Evolutionary conservation across 2,888 invertebrate species (phyloP), one percentile per base, ranked within the genome.

Genomic region (Mythimna vitellina): DNA sequence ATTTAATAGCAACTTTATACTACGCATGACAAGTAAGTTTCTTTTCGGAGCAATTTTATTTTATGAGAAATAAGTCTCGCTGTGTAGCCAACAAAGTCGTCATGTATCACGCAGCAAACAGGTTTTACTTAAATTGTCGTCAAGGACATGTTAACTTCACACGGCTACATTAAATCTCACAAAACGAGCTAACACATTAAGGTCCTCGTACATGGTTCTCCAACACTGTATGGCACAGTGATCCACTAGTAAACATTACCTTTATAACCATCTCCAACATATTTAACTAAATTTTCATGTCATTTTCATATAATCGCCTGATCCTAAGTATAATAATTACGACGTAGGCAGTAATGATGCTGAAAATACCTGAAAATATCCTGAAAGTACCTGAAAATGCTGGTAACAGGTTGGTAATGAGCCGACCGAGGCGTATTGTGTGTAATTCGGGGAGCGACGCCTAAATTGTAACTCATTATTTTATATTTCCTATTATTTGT

Each of bases 401-500:
- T 65, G 79, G 82, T 71, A 78, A 81, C 72, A 81, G 71, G 81
- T 46, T 71, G 76, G 49, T 65, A 81, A 81, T 81, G 81, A 73
- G 58, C 68, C 71, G n/a, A 64, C 68, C 58, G 69, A 64, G 65
- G 57, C 64, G 58, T 62, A 70, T 70, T 72, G 75, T 72, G 65
- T 64, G 72, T 67, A 78, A 82, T 74, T 70, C 63, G 80, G 60
- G 83, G 66, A 70, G 72, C 57, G 56, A 14, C 70, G 69, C 35
- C 79, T 53, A 62, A 76, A 82, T 73, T 78, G 81, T 70, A 25
- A 78, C 75, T 81, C 78, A 70, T 82, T 78, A 79, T 67, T 61
- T 80, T 70, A 68, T 77, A 72, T 80, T 69, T 77, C 62, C 73
- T 73, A 65, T 61, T 67, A 79, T 70, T 79, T 76, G 66, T 67